phyloP scores from a whole-genome alignment of 2,113 vertebrate genomes.

The Phasianus colchicus region DNA sequence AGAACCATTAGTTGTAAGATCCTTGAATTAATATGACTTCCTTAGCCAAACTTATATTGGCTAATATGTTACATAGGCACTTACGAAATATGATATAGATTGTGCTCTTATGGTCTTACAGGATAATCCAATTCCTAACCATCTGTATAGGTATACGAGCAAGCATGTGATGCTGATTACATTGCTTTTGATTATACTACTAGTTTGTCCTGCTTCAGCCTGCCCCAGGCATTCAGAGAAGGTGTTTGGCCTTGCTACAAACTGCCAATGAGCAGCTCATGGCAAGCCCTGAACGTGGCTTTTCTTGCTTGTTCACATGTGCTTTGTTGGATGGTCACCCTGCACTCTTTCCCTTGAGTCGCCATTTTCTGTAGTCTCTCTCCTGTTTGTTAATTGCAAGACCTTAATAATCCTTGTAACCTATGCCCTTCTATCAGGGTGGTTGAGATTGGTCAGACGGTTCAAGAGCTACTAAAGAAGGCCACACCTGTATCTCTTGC shows the following conservation, averaged over 20 bases:
- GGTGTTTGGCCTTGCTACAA: not conserved
- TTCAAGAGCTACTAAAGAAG: not conserved
- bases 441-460: not conserved
- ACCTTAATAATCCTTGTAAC: not conserved
- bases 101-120: not conserved
- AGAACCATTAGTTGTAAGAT: not conserved
- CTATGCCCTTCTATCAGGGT: not conserved
- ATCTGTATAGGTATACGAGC: not conserved
- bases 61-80: too few species aligned
- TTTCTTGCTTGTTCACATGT: not conserved
- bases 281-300: not conserved
- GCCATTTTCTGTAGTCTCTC: not conserved
- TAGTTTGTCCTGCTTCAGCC: not conserved
- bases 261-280: not conserved
- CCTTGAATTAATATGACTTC: not conserved
- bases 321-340: not conserved
- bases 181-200: not conserved
- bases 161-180: not conserved
- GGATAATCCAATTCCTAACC: not conserved
- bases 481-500: not conserved
- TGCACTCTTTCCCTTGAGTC: not conserved
- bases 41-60: not conserved
- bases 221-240: not conserved
- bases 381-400: not conserved
- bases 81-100: not conserved